Evolutionary conservation across 2,797 vertebrate genomes (phyloP), one percentile per base, ranked within the genome.

Genomic region (Psittacula derbiana): DNA sequence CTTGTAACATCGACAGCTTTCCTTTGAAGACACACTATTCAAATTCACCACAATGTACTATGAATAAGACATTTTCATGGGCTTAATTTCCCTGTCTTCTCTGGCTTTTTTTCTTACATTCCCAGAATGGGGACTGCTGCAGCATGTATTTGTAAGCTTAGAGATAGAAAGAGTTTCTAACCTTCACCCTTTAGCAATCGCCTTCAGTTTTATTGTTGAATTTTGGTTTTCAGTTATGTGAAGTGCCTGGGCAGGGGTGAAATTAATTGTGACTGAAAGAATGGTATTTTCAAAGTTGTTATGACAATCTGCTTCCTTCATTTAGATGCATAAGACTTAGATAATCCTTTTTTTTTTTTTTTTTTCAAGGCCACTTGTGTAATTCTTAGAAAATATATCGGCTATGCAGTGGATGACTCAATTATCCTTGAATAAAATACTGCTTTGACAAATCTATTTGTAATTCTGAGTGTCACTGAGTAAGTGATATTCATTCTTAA

Each of bases 291-390:
- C 95, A 93, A 92, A 94, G 81, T 92, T 95, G 93, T 96, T 97
- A 92, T 96, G 94, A 96, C 89, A 97, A 89, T 97, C 93, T 91
- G 57, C 92, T 97, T 97, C 95, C 91, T 97, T 92, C 91, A 96
- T 80, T 94, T 87, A 93, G 57, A 93, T 95, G 85, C 87, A 94
- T 74, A 94, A 95, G 80, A 70, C 92, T 87, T 90, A 95, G 78
- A 92, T 95, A 96, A 87, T 92, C 69, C 44, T 80, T 92, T 96
- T 94, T 95, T 94, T 93, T 89, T 72, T 11, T 93, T 95, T 94
- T 95, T 94, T 93, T 85, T 55, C 79, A 93, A 90, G 82, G 75
- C 84, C 62, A 78, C 62, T 92, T 95, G 80, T 47, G 47, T 96
- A 96, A 95, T 81, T 92, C 76, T 90, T 90, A 74, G 79, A 69